A percentile compares a stretch with the other conserved stretches of the same genome.
phyloP scores from a whole-genome alignment of 2,797 vertebrate species.

The Aldrovandia affinis region DNA sequence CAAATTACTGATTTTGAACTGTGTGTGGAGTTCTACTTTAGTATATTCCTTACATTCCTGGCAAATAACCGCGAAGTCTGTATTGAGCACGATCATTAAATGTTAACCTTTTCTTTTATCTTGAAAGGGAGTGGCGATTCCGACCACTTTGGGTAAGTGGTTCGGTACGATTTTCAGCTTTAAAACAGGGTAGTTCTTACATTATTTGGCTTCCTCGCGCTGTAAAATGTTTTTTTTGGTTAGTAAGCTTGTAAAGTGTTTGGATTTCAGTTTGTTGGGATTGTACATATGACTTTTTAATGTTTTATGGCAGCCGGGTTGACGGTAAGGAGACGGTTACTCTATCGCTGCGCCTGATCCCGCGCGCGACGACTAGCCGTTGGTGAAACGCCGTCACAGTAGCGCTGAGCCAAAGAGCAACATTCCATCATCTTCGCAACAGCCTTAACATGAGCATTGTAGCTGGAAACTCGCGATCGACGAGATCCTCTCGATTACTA shows the following conservation, averaged over 20 bases:
- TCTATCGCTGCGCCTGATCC: neutral
- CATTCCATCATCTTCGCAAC: neutral
- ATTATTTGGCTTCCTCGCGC: neutral
- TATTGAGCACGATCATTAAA: neutral
- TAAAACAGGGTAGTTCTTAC: constrained; percentile 4
- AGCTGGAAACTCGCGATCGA: neutral
- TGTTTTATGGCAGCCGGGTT: neutral
- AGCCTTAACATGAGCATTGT: neutral
- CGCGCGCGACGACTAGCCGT: neutral
- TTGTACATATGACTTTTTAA: neutral
- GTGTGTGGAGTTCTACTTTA: neutral
- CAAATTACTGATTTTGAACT: neutral
- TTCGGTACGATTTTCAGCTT: neutral
- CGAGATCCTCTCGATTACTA: neutral
- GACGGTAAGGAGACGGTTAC: neutral
- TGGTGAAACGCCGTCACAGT: neutral
- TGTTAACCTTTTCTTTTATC: neutral
- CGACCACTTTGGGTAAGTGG: neutral
- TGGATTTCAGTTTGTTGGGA: neutral
- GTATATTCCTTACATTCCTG: neutral
- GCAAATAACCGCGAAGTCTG: neutral
- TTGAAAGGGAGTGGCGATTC: neutral
- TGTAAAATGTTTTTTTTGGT: neutral
- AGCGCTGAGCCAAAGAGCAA: constrained; percentile 18
- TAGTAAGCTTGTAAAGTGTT: too few species aligned